Evolutionary conservation across 2,888 invertebrate species (phyloP).

Genomic region (Chirona hameri): DNA sequence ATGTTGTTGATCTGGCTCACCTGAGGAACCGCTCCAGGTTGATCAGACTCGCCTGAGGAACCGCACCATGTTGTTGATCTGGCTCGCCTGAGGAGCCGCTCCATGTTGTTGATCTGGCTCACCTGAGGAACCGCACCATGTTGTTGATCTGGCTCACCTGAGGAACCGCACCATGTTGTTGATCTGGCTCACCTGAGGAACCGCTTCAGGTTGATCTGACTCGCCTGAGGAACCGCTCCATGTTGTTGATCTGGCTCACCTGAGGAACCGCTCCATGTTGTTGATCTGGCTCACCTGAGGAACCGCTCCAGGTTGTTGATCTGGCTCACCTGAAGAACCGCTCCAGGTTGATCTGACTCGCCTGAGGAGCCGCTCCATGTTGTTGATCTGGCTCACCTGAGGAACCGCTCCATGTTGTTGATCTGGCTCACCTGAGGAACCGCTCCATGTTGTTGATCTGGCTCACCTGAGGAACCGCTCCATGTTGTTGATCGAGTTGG

Average conservation of each 20-base stretch:
- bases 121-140: no score
- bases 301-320: constrained; percentile 2
- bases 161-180: neutral
- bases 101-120: neutral
- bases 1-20: no score
- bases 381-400: constrained; percentile 4
- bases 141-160: neutral
- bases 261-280: neutral
- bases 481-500: constrained; percentile 3
- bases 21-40: no score
- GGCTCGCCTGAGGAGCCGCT: neutral
- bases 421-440: no score
- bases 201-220: neutral
- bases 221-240: no score
- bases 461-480: constrained; percentile 11
- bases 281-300: constrained; percentile 6
- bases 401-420: no score
- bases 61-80: neutral
- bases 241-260: neutral
- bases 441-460: no score
- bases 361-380: neutral
- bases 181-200: no score
- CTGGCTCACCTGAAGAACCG: neutral
- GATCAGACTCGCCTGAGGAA: neutral
- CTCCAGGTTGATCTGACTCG: no score